A percentile compares a stretch with the other conserved stretches of the same genome.
phyloP scores from a whole-genome alignment of 2,113 vertebrate species.

The Ardeotis arabs region DNA sequence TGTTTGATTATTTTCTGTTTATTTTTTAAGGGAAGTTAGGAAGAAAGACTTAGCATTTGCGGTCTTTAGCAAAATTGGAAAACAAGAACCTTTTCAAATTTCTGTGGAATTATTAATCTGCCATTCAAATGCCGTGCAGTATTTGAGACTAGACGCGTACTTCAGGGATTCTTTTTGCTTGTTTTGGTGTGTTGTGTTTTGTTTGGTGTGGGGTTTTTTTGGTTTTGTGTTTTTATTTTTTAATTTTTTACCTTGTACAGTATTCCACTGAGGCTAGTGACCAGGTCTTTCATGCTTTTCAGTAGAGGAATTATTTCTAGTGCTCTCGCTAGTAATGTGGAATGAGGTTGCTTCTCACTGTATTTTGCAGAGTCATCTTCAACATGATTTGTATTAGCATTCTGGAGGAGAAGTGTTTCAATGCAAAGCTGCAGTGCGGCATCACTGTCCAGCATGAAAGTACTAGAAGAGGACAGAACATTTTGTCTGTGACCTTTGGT shows the following conservation, averaged over 20 bases:
- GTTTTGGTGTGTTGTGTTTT: not conserved
- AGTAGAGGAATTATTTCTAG: constrained; percentile 86
- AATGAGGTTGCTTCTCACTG: constrained; percentile 35
- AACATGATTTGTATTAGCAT: constrained; percentile 30
- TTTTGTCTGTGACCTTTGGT: not conserved
- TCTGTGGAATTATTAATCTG: not conserved
- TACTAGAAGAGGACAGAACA: constrained; percentile 66
- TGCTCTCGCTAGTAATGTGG: constrained; percentile 76
- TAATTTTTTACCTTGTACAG: constrained; percentile 82
- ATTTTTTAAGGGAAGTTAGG: not conserved
- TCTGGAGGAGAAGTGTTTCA: constrained; percentile 86
- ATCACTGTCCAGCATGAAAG: constrained; percentile 86
- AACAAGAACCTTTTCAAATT: not conserved
- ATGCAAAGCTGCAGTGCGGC: constrained; percentile 88
- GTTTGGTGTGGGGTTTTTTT: too few species aligned
- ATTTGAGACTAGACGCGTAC: not conserved
- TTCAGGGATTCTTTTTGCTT: not conserved
- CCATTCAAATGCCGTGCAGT: not conserved
- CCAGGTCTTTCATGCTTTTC: constrained; percentile 80
- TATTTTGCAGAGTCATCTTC: constrained; percentile 41
- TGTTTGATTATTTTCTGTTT: not conserved
- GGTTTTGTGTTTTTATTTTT: too few species aligned
- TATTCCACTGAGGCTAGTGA: constrained; percentile 82
- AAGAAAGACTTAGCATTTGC: not conserved
- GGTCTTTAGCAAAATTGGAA: not conserved